Conservation (phyloP, 2,888 invertebrate genomes). For the Eumacrocentrus americanus region DNA sequence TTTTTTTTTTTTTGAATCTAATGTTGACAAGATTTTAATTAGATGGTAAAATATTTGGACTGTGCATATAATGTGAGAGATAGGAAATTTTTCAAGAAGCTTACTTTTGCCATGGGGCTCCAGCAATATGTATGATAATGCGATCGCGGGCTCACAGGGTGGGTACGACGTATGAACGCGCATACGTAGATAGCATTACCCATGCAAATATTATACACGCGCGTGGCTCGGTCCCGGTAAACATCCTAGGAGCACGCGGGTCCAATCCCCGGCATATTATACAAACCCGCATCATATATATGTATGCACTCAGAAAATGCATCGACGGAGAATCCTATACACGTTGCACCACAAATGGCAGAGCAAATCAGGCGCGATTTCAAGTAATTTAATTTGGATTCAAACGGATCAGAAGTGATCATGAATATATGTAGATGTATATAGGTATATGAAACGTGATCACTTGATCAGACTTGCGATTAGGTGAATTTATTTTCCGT, state of each 20-base stretch:
- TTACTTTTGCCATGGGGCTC: not conserved
- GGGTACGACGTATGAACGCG: constrained; percentile 12
- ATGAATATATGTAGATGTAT: too few relatives aligned
- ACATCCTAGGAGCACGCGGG: constrained; percentile 11
- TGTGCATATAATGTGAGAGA: not conserved
- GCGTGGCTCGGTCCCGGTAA: constrained; percentile 8
- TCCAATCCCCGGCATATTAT: constrained; percentile 9
- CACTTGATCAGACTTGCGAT: too few relatives aligned
- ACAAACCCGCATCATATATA: not conserved
- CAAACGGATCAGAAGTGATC: too few relatives aligned
- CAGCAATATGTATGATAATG: constrained; percentile 32
- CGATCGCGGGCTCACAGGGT: not conserved
- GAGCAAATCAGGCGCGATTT: too few relatives aligned
- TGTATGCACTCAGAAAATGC: not conserved
- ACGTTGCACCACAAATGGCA: too few relatives aligned
- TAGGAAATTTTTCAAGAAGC: constrained; percentile 6
- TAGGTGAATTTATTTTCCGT: too few relatives aligned
- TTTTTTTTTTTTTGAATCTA: too few relatives aligned
- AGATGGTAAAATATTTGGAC: constrained; percentile 9
- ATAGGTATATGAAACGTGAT: too few relatives aligned
- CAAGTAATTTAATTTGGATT: too few relatives aligned
- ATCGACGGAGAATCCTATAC: too few relatives aligned
- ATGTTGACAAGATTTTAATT: too few relatives aligned
- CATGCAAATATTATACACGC: constrained; percentile 26
- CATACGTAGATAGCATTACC: constrained; percentile 20